A percentile compares a stretch with the other conserved stretches of the same genome.
These are phyloP conservation scores for Babyrousa celebensis DNA, from an alignment of 2,797 vertebrate genomes.

Conservation along the genomic window DNA sequence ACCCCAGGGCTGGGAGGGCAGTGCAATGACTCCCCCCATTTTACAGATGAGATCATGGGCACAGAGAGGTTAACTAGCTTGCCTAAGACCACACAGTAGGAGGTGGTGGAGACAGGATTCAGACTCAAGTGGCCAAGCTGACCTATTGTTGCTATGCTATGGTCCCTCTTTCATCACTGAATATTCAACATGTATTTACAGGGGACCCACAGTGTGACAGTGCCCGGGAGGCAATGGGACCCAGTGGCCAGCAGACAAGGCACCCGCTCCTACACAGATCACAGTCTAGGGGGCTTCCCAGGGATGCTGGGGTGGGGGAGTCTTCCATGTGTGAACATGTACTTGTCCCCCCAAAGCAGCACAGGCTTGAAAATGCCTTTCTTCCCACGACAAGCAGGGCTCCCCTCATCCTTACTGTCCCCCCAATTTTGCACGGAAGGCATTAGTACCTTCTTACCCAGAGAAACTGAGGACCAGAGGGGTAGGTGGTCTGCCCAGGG, in stretches of 20 bases:
- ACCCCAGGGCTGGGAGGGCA: not conserved
- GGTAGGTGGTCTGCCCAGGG: too few species aligned
- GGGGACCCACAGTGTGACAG: not conserved
- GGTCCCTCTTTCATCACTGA: not conserved
- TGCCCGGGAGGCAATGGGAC: rapidly evolving
- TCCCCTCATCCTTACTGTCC: too few species aligned
- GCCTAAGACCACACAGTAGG: not conserved
- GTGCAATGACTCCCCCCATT: not conserved
- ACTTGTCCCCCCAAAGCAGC: too few species aligned
- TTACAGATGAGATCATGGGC: not conserved
- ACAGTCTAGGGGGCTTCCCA: not conserved
- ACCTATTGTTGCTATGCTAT: not conserved
- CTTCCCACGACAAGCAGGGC: too few species aligned
- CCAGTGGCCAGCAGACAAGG: not conserved
- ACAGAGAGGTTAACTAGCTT: not conserved
- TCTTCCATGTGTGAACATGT: too few species aligned
- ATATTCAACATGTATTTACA: not conserved
- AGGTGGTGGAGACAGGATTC: not conserved
- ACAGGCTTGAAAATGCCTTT: too few species aligned
- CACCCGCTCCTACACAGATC: not conserved
- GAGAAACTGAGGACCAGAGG: too few species aligned
- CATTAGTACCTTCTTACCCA: too few species aligned
- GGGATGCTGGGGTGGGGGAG: not conserved
- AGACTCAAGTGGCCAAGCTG: not conserved
- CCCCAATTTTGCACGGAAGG: too few species aligned